Base-by-base conservation (phyloP, 2,113 vertebrate genomes). In the Paramormyrops kingsleyae region DNA sequence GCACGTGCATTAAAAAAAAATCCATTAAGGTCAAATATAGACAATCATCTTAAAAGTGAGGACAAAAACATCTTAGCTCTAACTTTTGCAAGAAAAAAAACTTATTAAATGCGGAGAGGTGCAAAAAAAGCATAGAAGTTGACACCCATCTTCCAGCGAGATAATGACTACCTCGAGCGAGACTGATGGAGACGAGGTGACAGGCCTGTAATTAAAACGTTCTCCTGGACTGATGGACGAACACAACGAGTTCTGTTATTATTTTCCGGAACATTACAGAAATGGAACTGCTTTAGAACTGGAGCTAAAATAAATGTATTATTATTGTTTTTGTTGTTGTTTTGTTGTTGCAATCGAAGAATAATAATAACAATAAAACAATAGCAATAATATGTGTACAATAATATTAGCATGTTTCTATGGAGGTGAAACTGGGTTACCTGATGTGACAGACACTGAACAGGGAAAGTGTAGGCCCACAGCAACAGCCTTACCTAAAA, bases 181-280 rank as follows among this genome's bases (percentile, higher is more conserved):
- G 62, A 87, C 47, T 90, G 89, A 90, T 52, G 87, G 80, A 84
- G 88, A 87, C 42, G 77, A 83, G 19, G 42, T 42, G 90, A 89
- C 83, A 83, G 87, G 42, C 8, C 89, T 88, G 83, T 90, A 92
- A 93, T 92, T 91, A 92, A 89, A 91, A 62, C 87, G 9, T 89
- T 91, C 90, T 87, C 80, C 44, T 89, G 21, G 77, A 59, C 87
- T 89, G 91, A 91, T 59, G 84, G 44, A 42, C 56, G 31, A 70
- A 91, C 39, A 27, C 83, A 31, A n/a, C 50, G 47, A 90, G 56
- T 42, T n/a, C 87, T 90, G 86, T 89, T 84, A 91, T 92, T 90
- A 89, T 91, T 91, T 86, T 39, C 70, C 46, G 19, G 53, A 49
- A 49, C 52, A 49, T 50, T 27, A 74, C 31, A 39, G 21, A 53